These are phyloP conservation scores for Naso thynnoides DNA, from an alignment of 2,797 vertebrate species.

Conservation along the genomic window DNA sequence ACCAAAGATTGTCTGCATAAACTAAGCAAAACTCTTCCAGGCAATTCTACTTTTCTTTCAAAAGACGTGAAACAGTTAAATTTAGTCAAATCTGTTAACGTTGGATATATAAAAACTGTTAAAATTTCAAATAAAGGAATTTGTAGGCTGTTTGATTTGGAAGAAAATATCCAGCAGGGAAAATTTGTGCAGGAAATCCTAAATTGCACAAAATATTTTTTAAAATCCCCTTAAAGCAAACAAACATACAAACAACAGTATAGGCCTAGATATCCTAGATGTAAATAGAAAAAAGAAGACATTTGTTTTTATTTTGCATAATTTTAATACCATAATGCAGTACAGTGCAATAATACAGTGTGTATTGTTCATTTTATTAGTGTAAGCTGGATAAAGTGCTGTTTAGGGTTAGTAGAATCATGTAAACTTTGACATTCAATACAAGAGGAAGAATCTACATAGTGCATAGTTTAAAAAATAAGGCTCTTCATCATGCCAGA, in stretches of 20 bases:
- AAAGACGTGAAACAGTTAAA: no score
- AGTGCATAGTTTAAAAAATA: constrained; percentile 40
- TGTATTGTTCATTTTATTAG: constrained; percentile 23
- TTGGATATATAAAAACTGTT: no score
- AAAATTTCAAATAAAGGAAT: background rate
- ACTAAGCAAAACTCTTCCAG: no score
- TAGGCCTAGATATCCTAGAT: background rate
- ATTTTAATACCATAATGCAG: constrained; percentile 28
- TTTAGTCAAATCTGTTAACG: no score
- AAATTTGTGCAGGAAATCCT: background rate
- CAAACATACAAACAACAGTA: background rate
- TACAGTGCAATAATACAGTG: constrained; percentile 34
- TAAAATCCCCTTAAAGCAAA: background rate
- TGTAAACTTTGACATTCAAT: constrained; percentile 52
- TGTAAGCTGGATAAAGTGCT: constrained; percentile 64
- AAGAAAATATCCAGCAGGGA: background rate
- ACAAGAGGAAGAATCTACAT: constrained; percentile 27
- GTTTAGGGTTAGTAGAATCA: constrained; percentile 43
- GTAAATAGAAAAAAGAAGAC: background rate
- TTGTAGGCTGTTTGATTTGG: background rate
- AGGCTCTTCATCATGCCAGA: constrained; percentile 20
- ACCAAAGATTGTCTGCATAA: no score
- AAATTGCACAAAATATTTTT: background rate
- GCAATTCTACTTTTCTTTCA: no score
- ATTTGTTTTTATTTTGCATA: constrained; percentile 52